phyloP scores from a whole-genome alignment of 2,113 vertebrate species.

The Psammodynastes pulverulentus region DNA sequence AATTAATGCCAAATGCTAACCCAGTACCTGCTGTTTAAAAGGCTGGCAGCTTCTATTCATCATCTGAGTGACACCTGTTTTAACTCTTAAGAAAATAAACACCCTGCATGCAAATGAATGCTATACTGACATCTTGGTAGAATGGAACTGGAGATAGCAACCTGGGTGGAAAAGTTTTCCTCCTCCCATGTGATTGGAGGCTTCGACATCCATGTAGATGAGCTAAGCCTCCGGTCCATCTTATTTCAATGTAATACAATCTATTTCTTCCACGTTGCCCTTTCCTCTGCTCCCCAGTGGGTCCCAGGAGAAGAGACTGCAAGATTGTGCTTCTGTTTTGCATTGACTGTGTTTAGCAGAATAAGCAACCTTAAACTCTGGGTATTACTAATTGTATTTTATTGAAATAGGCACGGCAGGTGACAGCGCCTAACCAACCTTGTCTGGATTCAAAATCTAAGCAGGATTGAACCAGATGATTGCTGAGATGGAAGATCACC shows the following conservation, averaged over 20 bases:
- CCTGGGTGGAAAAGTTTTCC: constrained; percentile 25
- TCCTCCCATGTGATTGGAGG: constrained; percentile 13
- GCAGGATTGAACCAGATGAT: not conserved
- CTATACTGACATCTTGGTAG: constrained; percentile 34
- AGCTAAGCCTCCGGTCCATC: not conserved
- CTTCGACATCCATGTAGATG: constrained; percentile 27
- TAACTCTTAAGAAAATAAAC: constrained; percentile 58
- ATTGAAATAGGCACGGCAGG: not conserved
- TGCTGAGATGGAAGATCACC: not conserved
- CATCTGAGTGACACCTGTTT: constrained; percentile 75
- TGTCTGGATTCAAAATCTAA: not conserved
- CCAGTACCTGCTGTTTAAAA: constrained; percentile 70
- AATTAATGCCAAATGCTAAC: constrained; percentile 72
- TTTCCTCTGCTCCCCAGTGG: not conserved
- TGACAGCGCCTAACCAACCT: not conserved
- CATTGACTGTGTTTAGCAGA: not conserved
- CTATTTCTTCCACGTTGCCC: not conserved
- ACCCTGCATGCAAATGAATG: constrained; percentile 57
- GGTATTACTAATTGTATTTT: not conserved
- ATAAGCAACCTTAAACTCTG: not conserved
- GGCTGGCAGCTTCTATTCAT: constrained; percentile 73
- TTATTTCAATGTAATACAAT: not conserved
- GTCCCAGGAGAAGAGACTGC: not conserved
- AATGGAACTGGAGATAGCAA: constrained; percentile 13
- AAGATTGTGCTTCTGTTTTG: not conserved